These are phyloP conservation scores for Pristionchus pacificus DNA, from an alignment of 1,140 invertebrate species.

Conservation along the genomic window DNA sequence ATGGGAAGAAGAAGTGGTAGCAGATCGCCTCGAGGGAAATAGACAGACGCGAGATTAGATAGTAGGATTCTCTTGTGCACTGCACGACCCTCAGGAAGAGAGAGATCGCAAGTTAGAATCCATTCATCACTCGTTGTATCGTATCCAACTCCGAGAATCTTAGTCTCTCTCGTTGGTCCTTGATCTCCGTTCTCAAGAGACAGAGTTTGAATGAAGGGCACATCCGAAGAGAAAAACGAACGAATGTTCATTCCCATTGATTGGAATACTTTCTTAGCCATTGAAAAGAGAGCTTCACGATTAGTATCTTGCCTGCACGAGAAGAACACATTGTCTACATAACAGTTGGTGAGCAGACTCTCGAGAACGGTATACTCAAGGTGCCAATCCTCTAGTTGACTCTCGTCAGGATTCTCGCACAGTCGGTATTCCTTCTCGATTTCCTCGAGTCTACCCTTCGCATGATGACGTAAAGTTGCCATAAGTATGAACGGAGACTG, in stretches of 20 bases:
- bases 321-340: conserved; percentile 32
- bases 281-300: not conserved
- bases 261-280: conserved; percentile 21
- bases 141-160: conserved; percentile 13
- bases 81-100: not conserved
- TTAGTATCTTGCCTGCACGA: conserved; percentile 3
- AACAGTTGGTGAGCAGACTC: conserved; percentile 18
- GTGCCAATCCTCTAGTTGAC: too few relatives aligned
- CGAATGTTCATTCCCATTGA: conserved; percentile 28
- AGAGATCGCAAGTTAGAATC: not conserved
- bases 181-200: conserved; percentile 1
- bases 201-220: not conserved
- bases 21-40: conserved; percentile 5
- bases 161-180: not conserved
- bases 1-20: not conserved
- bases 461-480: conserved; percentile 32
- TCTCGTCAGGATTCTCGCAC: too few relatives aligned
- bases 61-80: not conserved
- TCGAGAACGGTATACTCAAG: conserved; percentile 16
- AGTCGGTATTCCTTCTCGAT: too few relatives aligned
- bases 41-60: conserved; percentile 1
- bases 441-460: not conserved
- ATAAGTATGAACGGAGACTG: conserved; percentile 32
- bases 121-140: conserved; percentile 9
- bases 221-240: conserved; percentile 15